Evolutionary conservation across 1,140 invertebrate genomes (phyloP), one percentile per base, ranked within the genome.

Genomic region (Caenorhabditis tropicalis): DNA sequence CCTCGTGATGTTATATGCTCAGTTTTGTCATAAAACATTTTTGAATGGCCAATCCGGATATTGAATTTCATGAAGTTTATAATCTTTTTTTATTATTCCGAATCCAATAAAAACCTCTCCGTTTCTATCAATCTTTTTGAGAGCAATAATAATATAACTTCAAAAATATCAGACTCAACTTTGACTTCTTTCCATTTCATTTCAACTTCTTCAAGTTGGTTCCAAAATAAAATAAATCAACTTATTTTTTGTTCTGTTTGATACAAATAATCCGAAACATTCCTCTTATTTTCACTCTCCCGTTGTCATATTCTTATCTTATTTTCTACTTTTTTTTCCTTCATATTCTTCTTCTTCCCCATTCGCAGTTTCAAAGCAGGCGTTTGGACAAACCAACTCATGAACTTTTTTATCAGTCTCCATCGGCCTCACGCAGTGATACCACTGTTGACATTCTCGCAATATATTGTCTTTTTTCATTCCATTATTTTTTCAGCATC

Each of bases 321-420:
- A 51, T 51, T 51, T 19, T 29, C 29, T 27, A 10, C 9, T 12
- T 9, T 21, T 56, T 21, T 56, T 56, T 56, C 15, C 51, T 27
- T 27, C 6, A 5, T 36, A 21, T 16, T 74, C 29, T 43, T 43
- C 36, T 12, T 43, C 9, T 74, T 43, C n/a, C n/a, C 5, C 21
- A 43, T 74, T 74, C 36, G 43, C 21, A 74, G 36, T 43, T 74
- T 74, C 36, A 43, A 36, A 74, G 65, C 65, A 74, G 65, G 43
- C 33, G 4, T 65, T 36, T 65, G 33, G 15, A 1, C 9, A 43
- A 74, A 43, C 36, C 36, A 46, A 27, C 36, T 24, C 65, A 12
- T 74, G 65, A 74, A 43, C 65, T 74, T 74, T 74, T 9, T 46
- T 74, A 74, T 74, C 65, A 74, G 65, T 74, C 36, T 10, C 65